phyloP scores from a whole-genome alignment of 1,140 invertebrate species.

The Solenopsis fugax region DNA sequence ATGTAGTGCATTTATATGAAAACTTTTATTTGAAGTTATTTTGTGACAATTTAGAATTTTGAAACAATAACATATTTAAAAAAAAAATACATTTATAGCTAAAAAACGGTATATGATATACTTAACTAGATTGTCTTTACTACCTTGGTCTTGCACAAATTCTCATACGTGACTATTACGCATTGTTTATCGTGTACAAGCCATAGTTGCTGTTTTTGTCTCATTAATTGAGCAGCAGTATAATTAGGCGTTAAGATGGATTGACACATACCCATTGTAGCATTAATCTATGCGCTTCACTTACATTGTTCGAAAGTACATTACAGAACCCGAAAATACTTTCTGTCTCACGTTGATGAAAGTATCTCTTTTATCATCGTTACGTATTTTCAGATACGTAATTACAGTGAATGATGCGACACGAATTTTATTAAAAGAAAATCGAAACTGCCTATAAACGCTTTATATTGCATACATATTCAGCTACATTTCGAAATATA shows the following conservation, averaged over 20 bases:
- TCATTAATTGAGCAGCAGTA: conserved; percentile 31
- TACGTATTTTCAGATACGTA: conserved; percentile 25
- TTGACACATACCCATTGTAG: conserved; percentile 19
- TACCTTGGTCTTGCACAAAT: conserved; percentile 20
- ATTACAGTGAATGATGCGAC: neutral
- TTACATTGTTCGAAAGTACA: conserved; percentile 27
- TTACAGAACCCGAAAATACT: conserved; percentile 30
- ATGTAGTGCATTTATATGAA: neutral
- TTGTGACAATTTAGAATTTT: neutral
- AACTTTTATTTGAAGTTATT: conserved; percentile 9
- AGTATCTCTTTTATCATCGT: neutral
- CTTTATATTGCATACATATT: neutral
- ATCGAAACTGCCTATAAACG: neutral
- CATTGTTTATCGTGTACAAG: conserved; percentile 29
- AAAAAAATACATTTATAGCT: neutral
- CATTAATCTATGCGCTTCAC: conserved; percentile 4
- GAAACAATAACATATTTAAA: neutral
- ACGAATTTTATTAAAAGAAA: neutral
- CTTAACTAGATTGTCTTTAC: conserved; percentile 18
- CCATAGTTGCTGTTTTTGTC: neutral
- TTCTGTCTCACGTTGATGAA: conserved; percentile 2
- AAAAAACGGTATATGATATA: neutral
- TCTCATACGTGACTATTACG: conserved; percentile 22
- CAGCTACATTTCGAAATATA: neutral
- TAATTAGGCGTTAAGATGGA: conserved; percentile 41